A percentile compares a stretch with the other conserved stretches of the same genome.
These are phyloP conservation scores for Cardiocondyla obscurior DNA, from an alignment of 1,140 invertebrate species.

Conservation along the genomic window DNA sequence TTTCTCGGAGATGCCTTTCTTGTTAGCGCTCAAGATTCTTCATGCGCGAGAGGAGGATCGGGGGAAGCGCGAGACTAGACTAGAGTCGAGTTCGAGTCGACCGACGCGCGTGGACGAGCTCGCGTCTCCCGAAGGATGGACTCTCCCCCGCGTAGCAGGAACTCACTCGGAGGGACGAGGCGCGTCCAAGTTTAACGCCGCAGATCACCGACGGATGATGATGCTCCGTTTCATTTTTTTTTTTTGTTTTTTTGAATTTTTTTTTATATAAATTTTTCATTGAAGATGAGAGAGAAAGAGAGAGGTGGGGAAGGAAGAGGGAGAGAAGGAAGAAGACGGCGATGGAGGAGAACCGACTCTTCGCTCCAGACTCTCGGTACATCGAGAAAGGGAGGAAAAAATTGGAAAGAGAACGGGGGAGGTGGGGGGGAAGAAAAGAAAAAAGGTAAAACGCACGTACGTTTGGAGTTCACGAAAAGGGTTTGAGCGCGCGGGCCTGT, in stretches of 20 bases:
- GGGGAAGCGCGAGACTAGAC: slow-evolving; percentile 56
- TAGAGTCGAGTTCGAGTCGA: slow-evolving; percentile 59
- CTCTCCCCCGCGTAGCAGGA: slow-evolving; percentile 26
- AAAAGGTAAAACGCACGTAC: neutral
- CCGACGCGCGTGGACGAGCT: slow-evolving; percentile 56
- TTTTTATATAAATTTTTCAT: too few relatives aligned
- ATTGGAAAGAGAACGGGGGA: neutral
- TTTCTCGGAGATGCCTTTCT: neutral
- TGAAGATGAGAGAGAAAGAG: neutral
- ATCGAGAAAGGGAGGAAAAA: neutral
- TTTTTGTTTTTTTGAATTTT: neutral
- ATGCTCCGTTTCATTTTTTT: neutral
- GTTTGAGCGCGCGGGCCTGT: slow-evolving; percentile 15
- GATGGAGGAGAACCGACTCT: neutral
- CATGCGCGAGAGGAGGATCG: slow-evolving; percentile 2
- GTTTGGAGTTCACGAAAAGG: slow-evolving; percentile 23
- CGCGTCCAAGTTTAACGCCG: neutral
- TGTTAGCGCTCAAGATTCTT: neutral
- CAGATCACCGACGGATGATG: neutral
- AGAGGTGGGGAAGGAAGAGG: neutral
- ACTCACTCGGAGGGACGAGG: slow-evolving; percentile 17
- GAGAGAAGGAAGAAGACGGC: neutral
- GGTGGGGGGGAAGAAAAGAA: neutral
- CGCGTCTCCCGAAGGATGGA: slow-evolving; percentile 37
- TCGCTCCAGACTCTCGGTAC: neutral